Percentiles rank a stretch among this genome's conserved stretches.
Evolutionary conservation across 2,113 vertebrate genomes (phyloP).

Genomic region (Epinephelus lanceolatus): DNA sequence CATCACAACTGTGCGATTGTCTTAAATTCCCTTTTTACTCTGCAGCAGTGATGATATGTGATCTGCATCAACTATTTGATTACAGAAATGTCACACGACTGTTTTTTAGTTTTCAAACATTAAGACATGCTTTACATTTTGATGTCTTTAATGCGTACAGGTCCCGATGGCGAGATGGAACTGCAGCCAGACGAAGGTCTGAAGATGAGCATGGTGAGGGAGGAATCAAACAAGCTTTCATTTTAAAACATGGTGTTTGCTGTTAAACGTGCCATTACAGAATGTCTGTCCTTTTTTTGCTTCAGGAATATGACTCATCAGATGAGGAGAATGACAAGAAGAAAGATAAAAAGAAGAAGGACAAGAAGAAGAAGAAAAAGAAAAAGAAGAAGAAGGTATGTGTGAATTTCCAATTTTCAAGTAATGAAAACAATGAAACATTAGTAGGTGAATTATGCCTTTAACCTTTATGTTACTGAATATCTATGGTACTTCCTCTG

Average conservation of each 20-base stretch:
- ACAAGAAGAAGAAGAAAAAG: slow-evolving; percentile 42
- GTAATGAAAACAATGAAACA: neutral
- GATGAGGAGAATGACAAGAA: slow-evolving; percentile 41
- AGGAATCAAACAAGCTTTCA: rapidly evolving
- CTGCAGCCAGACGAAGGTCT: neutral
- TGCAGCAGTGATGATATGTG: neutral
- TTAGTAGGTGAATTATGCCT: neutral
- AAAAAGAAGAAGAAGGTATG: slow-evolving; percentile 50
- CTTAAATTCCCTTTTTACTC: neutral
- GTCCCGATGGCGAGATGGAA: neutral
- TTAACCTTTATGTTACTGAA: neutral
- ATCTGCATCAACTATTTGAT: neutral
- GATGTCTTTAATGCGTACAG: slow-evolving; percentile 28
- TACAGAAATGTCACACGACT: neutral
- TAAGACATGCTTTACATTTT: neutral
- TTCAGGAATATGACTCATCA: slow-evolving; percentile 39
- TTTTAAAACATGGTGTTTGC: neutral
- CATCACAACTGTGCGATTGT: neutral
- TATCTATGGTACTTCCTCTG: neutral
- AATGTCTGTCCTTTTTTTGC: neutral
- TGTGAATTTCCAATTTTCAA: neutral
- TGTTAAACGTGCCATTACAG: neutral
- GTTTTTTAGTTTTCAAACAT: neutral
- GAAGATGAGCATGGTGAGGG: slow-evolving; percentile 37
- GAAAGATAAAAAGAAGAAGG: slow-evolving; percentile 58